Evolutionary conservation across 92 coral and sea anemone species (phyloP).

Genomic region (Siderastrea siderea): DNA sequence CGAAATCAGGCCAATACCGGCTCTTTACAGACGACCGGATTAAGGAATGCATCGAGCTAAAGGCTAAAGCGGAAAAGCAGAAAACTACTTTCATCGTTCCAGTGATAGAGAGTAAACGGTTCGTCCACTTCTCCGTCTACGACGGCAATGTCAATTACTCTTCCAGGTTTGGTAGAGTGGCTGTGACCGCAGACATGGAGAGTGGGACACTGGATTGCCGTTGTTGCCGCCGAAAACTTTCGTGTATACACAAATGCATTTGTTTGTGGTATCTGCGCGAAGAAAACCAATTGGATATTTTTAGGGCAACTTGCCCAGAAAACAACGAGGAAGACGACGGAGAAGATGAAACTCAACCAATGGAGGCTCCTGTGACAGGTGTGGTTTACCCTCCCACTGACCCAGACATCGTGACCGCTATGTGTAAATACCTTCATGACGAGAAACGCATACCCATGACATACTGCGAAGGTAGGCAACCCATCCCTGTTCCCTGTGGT

Average conservation of each 20-base stretch:
- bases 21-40: constrained; percentile 50
- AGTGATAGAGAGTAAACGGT: constrained; percentile 53
- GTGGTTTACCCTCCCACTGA: constrained; percentile 63
- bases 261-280: constrained; percentile 61
- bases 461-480: not conserved
- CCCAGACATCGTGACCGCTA: constrained; percentile 19
- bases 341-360: not conserved
- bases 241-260: constrained; percentile 53
- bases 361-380: not conserved
- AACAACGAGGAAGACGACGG: not conserved
- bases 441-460: constrained; percentile 31
- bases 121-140: constrained; percentile 67
- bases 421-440: constrained; percentile 62
- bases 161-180: constrained; percentile 59
- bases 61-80: constrained; percentile 10
- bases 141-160: constrained; percentile 68
- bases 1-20: constrained; percentile 23
- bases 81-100: too few relatives aligned
- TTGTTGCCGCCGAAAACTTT: constrained; percentile 55
- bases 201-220: constrained; percentile 63
- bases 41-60: constrained; percentile 32
- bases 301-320: not conserved
- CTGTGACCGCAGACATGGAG: constrained; percentile 46
- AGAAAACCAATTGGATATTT: not conserved
- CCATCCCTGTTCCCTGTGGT: not conserved